These are phyloP conservation scores for Alcedo quadribrachys DNA, from an alignment of 2,797 vertebrate genomes.

Conservation along the genomic window DNA sequence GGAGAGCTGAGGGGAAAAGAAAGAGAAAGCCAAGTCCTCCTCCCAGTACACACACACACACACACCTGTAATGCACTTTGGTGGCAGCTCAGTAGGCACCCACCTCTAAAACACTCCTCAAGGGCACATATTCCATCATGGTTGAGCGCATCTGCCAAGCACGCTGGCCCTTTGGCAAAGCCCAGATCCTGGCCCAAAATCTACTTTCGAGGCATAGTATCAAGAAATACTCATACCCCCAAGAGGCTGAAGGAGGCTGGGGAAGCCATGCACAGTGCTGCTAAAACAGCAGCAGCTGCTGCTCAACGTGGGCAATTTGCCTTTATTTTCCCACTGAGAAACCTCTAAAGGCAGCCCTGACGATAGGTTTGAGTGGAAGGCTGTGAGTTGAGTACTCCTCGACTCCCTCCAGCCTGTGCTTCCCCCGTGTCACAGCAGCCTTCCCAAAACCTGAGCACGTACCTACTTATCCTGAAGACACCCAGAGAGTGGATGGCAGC, in stretches of 20 bases:
- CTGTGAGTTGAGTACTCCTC: neutral
- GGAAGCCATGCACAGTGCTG: neutral
- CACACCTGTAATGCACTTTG: neutral
- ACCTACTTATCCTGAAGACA: neutral
- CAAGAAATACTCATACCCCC: too few species aligned
- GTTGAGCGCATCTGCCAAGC: neutral
- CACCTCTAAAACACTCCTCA: neutral
- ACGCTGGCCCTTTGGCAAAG: neutral
- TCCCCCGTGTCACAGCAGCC: neutral
- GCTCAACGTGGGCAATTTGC: neutral
- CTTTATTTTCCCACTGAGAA: slow-evolving; percentile 30
- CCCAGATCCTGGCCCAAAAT: neutral
- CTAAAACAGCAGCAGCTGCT: slow-evolving; percentile 4
- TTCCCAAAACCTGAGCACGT: fast-evolving
- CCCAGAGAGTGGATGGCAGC: neutral
- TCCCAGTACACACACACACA: fast-evolving
- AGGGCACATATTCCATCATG: neutral
- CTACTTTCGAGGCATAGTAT: neutral
- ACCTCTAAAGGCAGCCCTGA: neutral
- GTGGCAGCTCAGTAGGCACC: neutral
- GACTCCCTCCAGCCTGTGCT: fast-evolving
- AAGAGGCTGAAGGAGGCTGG: fast-evolving
- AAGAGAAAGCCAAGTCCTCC: neutral
- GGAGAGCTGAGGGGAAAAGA: neutral
- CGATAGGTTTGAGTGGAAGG: fast-evolving